phyloP scores from a whole-genome alignment of 2,888 invertebrate species.

The Aelia acuminata region DNA sequence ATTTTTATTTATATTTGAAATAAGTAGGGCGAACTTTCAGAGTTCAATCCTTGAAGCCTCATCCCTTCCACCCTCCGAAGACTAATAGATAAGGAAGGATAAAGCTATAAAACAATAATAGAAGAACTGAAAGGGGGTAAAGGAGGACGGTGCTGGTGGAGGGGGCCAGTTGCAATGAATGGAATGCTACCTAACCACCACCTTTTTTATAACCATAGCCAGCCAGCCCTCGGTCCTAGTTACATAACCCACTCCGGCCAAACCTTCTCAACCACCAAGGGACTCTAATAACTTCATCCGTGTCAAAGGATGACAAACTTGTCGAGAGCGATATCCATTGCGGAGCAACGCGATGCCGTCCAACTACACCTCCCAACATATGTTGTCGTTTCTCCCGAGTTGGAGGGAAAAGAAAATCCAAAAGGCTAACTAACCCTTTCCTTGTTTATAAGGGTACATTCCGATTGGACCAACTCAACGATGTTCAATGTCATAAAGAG shows the following conservation, averaged over 20 bases:
- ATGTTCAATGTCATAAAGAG: too few species aligned
- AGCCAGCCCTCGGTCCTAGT: slow-evolving; percentile 49
- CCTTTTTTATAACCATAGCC: slow-evolving; percentile 60
- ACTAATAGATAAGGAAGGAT: neutral
- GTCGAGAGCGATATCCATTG: neutral
- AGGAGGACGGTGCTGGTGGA: neutral
- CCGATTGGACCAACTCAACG: too few species aligned
- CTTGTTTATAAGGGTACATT: too few species aligned
- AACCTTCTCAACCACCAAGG: slow-evolving; percentile 29
- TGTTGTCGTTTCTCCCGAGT: neutral
- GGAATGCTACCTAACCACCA: slow-evolving; percentile 58
- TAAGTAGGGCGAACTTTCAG: too few species aligned
- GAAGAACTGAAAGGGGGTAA: slow-evolving; percentile 27
- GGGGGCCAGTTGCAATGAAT: slow-evolving; percentile 54
- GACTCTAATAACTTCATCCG: slow-evolving; percentile 27
- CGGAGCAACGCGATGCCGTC: neutral
- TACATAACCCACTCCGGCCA: slow-evolving; percentile 45
- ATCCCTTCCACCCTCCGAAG: neutral
- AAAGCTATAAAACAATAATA: slow-evolving; percentile 45
- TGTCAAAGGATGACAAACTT: neutral
- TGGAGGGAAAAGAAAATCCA: neutral
- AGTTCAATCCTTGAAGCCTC: neutral
- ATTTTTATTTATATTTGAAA: too few species aligned
- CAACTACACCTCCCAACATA: neutral
- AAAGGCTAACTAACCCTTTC: too few species aligned